Evolutionary conservation across 2,797 vertebrate genomes (phyloP).

Genomic region (Trachops cirrhosus): DNA sequence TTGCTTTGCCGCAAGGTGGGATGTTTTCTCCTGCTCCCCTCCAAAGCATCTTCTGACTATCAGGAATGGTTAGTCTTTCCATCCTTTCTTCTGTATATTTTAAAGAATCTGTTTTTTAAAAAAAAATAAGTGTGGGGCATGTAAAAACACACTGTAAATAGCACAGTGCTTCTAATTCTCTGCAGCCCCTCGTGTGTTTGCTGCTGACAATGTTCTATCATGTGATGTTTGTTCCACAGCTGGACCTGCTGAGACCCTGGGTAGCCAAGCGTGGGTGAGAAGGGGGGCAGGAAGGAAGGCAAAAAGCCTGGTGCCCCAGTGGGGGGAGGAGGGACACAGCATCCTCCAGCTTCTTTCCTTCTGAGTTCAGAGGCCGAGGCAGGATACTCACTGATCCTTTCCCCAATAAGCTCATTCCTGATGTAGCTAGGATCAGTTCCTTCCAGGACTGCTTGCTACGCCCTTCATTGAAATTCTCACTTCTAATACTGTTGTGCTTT

Average conservation of each 20-base stretch:
- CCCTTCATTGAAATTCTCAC: background rate
- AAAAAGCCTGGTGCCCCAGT: background rate
- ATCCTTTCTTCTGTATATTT: background rate
- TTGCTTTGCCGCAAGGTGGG: background rate
- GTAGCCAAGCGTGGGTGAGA: background rate
- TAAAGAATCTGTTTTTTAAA: background rate
- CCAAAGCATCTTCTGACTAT: background rate
- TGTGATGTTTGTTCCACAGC: no score
- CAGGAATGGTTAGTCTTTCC: background rate
- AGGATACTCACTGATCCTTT: background rate
- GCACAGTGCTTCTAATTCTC: background rate
- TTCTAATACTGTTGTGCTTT: background rate
- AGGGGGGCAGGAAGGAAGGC: background rate
- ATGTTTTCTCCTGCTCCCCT: background rate
- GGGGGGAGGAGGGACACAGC: background rate
- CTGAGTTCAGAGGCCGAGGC: background rate
- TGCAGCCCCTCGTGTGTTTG: background rate
- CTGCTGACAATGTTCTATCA: accelerated
- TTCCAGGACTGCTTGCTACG: background rate
- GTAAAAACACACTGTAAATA: background rate
- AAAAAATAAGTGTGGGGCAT: accelerated
- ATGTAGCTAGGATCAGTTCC: background rate
- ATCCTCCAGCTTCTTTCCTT: background rate
- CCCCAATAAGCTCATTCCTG: background rate
- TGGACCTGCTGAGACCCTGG: background rate